Evolutionary conservation across 64 coral and sea anemone species (phyloP).

Genomic region (Montipora foliosa): DNA sequence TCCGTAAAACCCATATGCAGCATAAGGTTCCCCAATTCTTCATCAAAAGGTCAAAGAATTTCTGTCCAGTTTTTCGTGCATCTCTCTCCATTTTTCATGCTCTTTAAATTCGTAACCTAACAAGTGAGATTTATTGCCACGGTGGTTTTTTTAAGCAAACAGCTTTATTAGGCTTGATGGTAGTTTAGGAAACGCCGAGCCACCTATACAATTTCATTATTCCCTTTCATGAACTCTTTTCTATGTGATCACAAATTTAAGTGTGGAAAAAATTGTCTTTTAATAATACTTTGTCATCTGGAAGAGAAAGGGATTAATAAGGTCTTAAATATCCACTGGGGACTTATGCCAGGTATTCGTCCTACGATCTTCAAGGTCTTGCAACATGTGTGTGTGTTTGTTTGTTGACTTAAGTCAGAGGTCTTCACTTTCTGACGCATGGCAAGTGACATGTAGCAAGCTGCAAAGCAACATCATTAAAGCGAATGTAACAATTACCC

Average conservation of each 20-base stretch:
- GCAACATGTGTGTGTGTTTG: slow-evolving; percentile 40
- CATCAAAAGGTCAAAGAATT: not conserved
- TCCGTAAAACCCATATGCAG: not conserved
- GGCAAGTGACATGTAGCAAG: slow-evolving; percentile 23
- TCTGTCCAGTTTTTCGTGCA: not conserved
- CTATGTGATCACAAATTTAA: slow-evolving; percentile 19
- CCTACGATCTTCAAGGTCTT: not conserved
- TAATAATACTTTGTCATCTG: slow-evolving; percentile 15
- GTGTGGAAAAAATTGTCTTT: slow-evolving; percentile 23
- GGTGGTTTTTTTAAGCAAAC: slow-evolving; percentile 79
- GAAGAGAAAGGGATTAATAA: slow-evolving; percentile 18
- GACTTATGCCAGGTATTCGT: not conserved
- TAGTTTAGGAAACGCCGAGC: slow-evolving; percentile 68
- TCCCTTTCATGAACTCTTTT: slow-evolving; percentile 65
- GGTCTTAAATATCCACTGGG: not conserved
- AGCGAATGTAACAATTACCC: not conserved
- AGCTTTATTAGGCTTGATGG: slow-evolving; percentile 60
- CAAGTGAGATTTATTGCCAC: slow-evolving; percentile 24
- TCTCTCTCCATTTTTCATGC: not conserved
- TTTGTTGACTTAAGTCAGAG: slow-evolving; percentile 30
- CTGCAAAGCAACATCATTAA: slow-evolving; percentile 19
- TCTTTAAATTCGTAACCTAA: slow-evolving; percentile 29
- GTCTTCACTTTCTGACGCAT: not conserved
- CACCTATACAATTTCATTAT: slow-evolving; percentile 71
- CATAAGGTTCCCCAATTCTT: not conserved